Conservation (phyloP, 2,797 vertebrate genomes). For the Typhlichthys eigenmanni region DNA sequence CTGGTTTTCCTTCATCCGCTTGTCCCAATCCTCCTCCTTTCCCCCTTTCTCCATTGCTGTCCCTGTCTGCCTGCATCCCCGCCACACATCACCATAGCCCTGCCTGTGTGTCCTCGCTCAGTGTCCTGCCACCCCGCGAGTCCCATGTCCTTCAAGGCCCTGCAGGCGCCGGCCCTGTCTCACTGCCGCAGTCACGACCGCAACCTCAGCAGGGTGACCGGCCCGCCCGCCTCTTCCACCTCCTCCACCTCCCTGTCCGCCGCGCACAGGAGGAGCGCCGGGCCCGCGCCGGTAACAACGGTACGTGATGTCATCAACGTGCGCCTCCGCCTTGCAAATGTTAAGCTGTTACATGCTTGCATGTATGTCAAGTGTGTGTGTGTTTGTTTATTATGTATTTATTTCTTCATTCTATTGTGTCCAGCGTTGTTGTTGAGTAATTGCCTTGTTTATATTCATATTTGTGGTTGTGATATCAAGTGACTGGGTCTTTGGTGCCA, state of each 20-base stretch:
- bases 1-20: neutral
- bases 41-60: slow-evolving; percentile 21
- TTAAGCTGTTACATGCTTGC: neutral
- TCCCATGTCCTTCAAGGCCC: slow-evolving; percentile 87
- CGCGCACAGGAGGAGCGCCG: slow-evolving; percentile 79
- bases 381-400: too few relatives aligned
- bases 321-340: neutral
- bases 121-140: slow-evolving; percentile 96
- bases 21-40: neutral
- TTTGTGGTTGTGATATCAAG: too few relatives aligned
- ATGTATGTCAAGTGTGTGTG: too few relatives aligned
- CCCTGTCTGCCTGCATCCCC: slow-evolving; percentile 18
- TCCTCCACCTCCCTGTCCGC: slow-evolving; percentile 45
- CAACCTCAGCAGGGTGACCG: slow-evolving; percentile 55
- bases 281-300: slow-evolving; percentile 71
- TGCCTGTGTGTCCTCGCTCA: slow-evolving; percentile 99
- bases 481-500: too few relatives aligned
- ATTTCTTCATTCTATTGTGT: too few relatives aligned
- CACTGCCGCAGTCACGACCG: slow-evolving; percentile 71
- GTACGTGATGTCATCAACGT: slow-evolving; percentile 20
- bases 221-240: slow-evolving; percentile 11
- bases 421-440: too few relatives aligned
- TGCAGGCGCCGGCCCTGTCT: slow-evolving; percentile 76
- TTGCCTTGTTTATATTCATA: too few relatives aligned
- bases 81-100: slow-evolving; percentile 79